phyloP scores from a whole-genome alignment of 2,888 invertebrate species.

The Hylaea fasciaria region DNA sequence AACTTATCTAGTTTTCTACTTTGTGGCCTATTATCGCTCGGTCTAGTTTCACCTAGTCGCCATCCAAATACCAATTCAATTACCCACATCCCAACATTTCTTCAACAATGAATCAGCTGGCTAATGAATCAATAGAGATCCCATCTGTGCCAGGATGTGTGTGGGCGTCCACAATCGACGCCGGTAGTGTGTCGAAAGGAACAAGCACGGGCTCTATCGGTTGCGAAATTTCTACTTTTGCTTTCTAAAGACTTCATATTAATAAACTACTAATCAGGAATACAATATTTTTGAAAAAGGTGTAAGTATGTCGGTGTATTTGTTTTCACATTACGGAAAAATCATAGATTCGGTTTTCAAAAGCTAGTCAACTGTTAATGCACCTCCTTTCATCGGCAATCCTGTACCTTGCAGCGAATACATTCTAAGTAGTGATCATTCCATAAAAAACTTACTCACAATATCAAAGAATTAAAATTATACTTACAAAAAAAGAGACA shows the following conservation, averaged over 20 bases:
- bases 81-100: slow-evolving; percentile 13
- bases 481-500: not conserved
- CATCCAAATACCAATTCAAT: not conserved
- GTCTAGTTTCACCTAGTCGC: slow-evolving; percentile 11
- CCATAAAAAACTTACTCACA: slow-evolving; percentile 5
- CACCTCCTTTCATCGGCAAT: no score
- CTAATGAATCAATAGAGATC: slow-evolving; percentile 54
- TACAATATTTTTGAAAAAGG: no score
- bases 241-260: slow-evolving; percentile 10
- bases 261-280: not conserved
- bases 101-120: slow-evolving; percentile 44
- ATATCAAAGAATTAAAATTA: slow-evolving; percentile 1
- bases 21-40: no score
- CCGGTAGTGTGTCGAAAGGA: slow-evolving; percentile 55
- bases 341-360: no score
- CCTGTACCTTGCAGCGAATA: not conserved
- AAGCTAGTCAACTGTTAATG: no score
- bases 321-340: no score
- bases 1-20: no score
- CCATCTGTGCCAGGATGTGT: slow-evolving; percentile 55
- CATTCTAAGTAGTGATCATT: not conserved
- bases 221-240: slow-evolving; percentile 25
- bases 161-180: slow-evolving; percentile 60
- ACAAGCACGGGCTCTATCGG: slow-evolving; percentile 20
- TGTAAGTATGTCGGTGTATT: no score